A percentile compares a stretch with the other conserved stretches of the same genome.
These are phyloP conservation scores for Drosophila biarmipes DNA, from an alignment of 1,140 invertebrate genomes.

Conservation along the genomic window DNA sequence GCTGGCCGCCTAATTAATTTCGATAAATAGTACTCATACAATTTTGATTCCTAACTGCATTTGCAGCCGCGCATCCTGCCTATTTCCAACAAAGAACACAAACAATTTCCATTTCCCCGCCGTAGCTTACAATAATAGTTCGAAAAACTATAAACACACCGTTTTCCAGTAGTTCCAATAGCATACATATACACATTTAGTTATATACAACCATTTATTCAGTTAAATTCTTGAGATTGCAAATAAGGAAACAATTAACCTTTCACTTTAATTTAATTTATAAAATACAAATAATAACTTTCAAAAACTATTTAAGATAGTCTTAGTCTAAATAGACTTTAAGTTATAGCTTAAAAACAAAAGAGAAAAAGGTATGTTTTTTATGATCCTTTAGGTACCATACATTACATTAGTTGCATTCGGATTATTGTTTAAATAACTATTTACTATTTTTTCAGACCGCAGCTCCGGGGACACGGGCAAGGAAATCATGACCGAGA, in stretches of 20 bases:
- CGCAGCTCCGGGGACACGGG: slow-evolving; percentile 27
- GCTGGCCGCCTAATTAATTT: slow-evolving; percentile 39
- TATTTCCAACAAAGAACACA: not conserved
- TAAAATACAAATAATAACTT: too few relatives aligned
- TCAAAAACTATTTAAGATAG: too few relatives aligned
- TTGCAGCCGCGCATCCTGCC: not conserved
- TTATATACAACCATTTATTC: not conserved
- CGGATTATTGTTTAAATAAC: not conserved
- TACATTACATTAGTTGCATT: too few relatives aligned
- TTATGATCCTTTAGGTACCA: too few relatives aligned
- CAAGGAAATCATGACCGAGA: slow-evolving; percentile 71
- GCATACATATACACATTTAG: not conserved
- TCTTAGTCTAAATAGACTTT: too few relatives aligned
- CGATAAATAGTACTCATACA: slow-evolving; percentile 10
- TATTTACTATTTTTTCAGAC: slow-evolving; percentile 4
- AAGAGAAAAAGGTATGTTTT: too few relatives aligned
- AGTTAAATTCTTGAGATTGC: too few relatives aligned
- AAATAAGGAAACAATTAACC: too few relatives aligned
- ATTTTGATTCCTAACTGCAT: not conserved
- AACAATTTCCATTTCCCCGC: not conserved
- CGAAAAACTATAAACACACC: too few relatives aligned
- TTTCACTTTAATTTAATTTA: too few relatives aligned
- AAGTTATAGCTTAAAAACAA: too few relatives aligned
- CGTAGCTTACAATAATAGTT: not conserved
- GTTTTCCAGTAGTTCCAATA: too few relatives aligned